A percentile compares a stretch with the other conserved stretches of the same genome.
Conservation (phyloP, 2,888 invertebrate species). For the Byasa hedistus region DNA sequence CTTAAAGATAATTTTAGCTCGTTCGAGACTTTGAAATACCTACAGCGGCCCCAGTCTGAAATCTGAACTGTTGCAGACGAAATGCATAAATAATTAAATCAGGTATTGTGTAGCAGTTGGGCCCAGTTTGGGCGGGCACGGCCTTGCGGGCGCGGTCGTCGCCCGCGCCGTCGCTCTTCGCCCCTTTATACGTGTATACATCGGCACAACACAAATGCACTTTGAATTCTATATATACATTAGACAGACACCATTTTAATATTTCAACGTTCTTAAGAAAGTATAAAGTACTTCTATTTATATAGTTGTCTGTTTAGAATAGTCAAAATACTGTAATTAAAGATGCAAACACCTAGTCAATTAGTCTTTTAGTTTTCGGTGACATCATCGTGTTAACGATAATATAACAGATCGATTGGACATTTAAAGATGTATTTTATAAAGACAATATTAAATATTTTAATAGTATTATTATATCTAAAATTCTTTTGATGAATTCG, state of each 20-base stretch:
- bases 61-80: slow-evolving; percentile 29
- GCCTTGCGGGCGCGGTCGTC: slow-evolving; percentile 43
- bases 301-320: not conserved
- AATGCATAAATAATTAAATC: slow-evolving; percentile 30
- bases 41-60: slow-evolving; percentile 16
- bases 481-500: too few relatives aligned
- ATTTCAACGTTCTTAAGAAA: not conserved
- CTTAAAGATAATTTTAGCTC: slow-evolving; percentile 15
- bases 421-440: too few relatives aligned
- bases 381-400: not conserved
- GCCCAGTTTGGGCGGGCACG: slow-evolving; percentile 36
- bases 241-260: not conserved
- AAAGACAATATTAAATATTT: too few relatives aligned
- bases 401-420: too few relatives aligned
- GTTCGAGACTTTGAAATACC: slow-evolving; percentile 14
- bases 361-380: not conserved
- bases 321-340: not conserved
- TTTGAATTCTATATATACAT: slow-evolving; percentile 50
- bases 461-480: too few relatives aligned
- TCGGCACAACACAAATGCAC: slow-evolving; percentile 63
- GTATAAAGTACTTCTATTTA: not conserved
- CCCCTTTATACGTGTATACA: slow-evolving; percentile 62
- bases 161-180: slow-evolving; percentile 41
- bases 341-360: not conserved
- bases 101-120: slow-evolving; percentile 32